Percentiles rank a stretch among this genome's conserved stretches.
phyloP scores from a whole-genome alignment of 1,140 invertebrate genomes.

The Orius insidiosus region DNA sequence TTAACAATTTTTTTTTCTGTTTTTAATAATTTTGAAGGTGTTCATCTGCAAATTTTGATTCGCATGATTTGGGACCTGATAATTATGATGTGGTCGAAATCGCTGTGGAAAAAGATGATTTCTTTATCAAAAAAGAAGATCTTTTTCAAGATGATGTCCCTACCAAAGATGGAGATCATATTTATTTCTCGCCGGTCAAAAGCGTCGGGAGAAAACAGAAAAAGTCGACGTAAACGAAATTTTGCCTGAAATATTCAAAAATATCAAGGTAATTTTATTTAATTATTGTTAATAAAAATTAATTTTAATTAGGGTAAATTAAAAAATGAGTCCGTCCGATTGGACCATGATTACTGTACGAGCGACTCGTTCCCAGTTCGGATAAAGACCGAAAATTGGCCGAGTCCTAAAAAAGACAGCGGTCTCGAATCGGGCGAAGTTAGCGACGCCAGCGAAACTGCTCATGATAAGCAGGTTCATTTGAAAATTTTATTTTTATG shows the following conservation, averaged over 20 bases:
- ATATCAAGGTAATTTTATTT: constrained; percentile 2
- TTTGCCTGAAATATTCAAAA: not conserved
- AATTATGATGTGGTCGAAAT: constrained; percentile 3
- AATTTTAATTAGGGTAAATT: constrained; percentile 1
- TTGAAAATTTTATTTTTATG: no score
- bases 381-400: constrained; percentile 7
- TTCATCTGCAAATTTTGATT: not conserved
- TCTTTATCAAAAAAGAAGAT: constrained; percentile 1
- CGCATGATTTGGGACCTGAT: not conserved
- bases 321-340: constrained; percentile 23
- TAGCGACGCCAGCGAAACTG: constrained; percentile 26
- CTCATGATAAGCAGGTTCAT: constrained; percentile 1
- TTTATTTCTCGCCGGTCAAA: no score
- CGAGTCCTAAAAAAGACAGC: constrained; percentile 26
- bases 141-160: not conserved
- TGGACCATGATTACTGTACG: constrained; percentile 35
- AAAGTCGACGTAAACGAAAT: not conserved
- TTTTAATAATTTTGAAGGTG: no score
- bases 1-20: no score
- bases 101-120: not conserved
- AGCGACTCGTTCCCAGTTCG: constrained; percentile 15
- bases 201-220: not conserved
- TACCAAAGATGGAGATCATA: not conserved
- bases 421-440: constrained; percentile 28
- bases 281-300: not conserved